Percentiles rank a stretch among this genome's conserved stretches.
These are phyloP conservation scores for Caranx ignobilis DNA, from an alignment of 2,113 vertebrate species.

Conservation along the genomic window DNA sequence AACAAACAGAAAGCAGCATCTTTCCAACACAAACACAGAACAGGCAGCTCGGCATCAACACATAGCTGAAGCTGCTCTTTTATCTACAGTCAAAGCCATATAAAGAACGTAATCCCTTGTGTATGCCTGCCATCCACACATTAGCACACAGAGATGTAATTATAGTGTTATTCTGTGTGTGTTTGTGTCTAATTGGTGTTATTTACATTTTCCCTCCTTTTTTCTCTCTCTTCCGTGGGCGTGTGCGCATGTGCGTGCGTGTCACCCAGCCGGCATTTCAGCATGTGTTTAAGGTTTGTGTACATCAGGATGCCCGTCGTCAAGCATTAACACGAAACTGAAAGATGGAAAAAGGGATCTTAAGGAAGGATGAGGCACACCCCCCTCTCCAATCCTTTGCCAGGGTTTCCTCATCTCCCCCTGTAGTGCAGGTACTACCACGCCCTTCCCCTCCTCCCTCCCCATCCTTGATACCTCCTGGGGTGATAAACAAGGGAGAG, in stretches of 20 bases:
- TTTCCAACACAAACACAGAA: conserved; percentile 71
- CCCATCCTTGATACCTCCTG: conserved; percentile 46
- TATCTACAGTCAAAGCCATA: conserved; percentile 70
- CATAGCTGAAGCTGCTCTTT: conserved; percentile 64
- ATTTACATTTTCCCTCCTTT: conserved; percentile 71
- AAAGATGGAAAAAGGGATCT: conserved; percentile 47
- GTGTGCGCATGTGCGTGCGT: conserved; percentile 3
- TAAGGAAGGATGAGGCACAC: conserved; percentile 37
- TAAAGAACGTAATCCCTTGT: conserved; percentile 69
- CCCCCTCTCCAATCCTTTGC: conserved; percentile 26
- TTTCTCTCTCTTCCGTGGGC: conserved; percentile 29
- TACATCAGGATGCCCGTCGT: conserved; percentile 62
- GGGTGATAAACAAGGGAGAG: conserved; percentile 50
- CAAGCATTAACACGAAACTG: conserved; percentile 72
- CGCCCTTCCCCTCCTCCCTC: conserved; percentile 45
- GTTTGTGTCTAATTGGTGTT: conserved; percentile 76
- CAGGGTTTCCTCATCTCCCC: conserved; percentile 53
- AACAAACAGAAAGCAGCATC: conserved; percentile 76
- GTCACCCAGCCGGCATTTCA: conserved; percentile 25
- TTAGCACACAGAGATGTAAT: conserved; percentile 77
- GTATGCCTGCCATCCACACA: conserved; percentile 69
- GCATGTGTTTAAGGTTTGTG: conserved; percentile 70
- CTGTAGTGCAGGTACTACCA: conserved; percentile 57
- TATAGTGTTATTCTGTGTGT: conserved; percentile 70
- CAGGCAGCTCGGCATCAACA: conserved; percentile 49